Evolutionary conservation across 2,888 invertebrate genomes (phyloP), one percentile per base, ranked within the genome.

Genomic region (Phaonia tiefii): DNA sequence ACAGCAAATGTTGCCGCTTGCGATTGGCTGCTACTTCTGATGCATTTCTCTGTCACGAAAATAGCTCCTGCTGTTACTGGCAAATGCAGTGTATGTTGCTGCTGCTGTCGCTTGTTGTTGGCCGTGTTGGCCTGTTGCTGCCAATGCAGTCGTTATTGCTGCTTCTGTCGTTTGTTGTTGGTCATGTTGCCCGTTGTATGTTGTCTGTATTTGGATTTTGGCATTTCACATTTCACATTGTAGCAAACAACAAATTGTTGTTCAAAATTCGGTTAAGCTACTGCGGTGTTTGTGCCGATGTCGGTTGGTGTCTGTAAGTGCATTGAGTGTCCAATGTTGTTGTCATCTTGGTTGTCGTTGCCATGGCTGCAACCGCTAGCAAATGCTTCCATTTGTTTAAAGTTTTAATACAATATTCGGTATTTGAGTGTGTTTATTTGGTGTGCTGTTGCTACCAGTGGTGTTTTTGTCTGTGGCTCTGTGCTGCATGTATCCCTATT

Each of bases 191-290:
- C 22, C n/a, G n/a, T 51, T 56, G 39, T 17, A 3, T 39, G 37
- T 20, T 39, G 39, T 15, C 60, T 60, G 60, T 63, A 63, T 63
- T 63, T 63, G 63, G 63, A 22, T 51, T 69, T 69, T 63, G 63
- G 63, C 20, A 31, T 69, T 69, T 69, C 39, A 39, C 69, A 69
- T 69, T 69, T 54, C 69, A 69, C 66, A 46, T 73, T 67, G 46
- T 51, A 31, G 26, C 17, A 26, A 65, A 46, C 63, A 79, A 74
- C 63, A 79, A 79, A 74, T 79, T 70, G 73, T 39, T 74, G 65
- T 31, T 66, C 44, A n/a, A 58, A 56, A 46, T 44, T 46, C 42
- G 42, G 20, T 25, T 20, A 22, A 37, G 63, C 63, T 63, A 39
- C 63, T 63, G 58, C 58, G 26, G 63, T 22, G 20, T 58, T 26